Evolutionary conservation across 2,113 vertebrate species (phyloP).

Genomic region (Sylvietta virens): DNA sequence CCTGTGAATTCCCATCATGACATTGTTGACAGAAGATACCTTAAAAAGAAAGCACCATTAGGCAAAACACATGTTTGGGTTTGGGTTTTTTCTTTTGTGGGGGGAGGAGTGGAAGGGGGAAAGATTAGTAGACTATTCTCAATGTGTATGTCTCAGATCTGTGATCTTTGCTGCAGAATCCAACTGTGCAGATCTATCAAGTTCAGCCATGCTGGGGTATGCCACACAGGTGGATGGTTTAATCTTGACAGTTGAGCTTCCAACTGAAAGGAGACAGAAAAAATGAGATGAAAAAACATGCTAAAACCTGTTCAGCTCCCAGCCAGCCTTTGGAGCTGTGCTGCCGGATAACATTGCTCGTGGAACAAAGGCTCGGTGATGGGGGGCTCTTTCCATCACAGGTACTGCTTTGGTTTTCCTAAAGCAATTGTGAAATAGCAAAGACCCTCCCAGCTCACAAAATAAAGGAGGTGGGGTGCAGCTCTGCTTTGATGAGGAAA

Average conservation of each 20-base stretch:
- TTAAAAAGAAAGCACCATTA: slow-evolving; percentile 10
- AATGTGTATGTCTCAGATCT: not conserved
- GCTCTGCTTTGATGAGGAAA: not conserved
- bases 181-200: slow-evolving; percentile 60
- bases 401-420: not conserved
- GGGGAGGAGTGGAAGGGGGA: not conserved
- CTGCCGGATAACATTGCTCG: not conserved
- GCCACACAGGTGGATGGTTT: slow-evolving; percentile 71
- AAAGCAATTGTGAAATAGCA: not conserved
- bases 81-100: not conserved
- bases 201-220: slow-evolving; percentile 61
- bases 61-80: slow-evolving; percentile 41
- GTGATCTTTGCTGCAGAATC: slow-evolving; percentile 47
- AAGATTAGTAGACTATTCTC: slow-evolving; percentile 36
- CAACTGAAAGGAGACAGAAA: slow-evolving; percentile 50
- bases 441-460: not conserved
- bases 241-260: slow-evolving; percentile 61
- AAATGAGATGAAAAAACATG: slow-evolving; percentile 55
- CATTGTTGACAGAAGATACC: slow-evolving; percentile 11
- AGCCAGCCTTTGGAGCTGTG: not conserved
- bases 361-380: not conserved
- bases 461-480: not conserved
- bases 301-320: slow-evolving; percentile 38
- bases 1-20: slow-evolving; percentile 13
- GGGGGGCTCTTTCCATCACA: not conserved